These are phyloP conservation scores for Pongo abelii DNA, from an alignment of 2,113 vertebrate species.

Conservation along the genomic window DNA sequence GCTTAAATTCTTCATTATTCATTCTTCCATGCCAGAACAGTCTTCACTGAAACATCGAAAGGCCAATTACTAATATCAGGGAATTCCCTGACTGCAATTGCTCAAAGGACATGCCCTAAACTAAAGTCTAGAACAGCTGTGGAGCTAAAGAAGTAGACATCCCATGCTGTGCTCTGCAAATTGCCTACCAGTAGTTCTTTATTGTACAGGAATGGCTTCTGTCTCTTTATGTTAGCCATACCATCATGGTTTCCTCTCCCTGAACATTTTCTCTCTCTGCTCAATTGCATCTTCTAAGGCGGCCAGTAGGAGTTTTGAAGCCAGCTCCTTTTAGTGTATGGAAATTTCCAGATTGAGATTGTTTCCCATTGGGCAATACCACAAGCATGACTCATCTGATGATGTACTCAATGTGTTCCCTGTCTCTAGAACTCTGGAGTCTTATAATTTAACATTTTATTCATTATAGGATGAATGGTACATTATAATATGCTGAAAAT, in stretches of 20 bases:
- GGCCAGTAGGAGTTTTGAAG: background rate
- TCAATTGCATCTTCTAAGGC: background rate
- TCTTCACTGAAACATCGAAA: background rate
- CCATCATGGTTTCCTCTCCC: background rate
- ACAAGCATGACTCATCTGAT: rapidly evolving
- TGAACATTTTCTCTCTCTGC: background rate
- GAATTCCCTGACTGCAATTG: background rate
- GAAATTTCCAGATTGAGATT: background rate
- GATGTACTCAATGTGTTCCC: rapidly evolving
- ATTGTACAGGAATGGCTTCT: rapidly evolving
- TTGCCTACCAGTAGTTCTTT: background rate
- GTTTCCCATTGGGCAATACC: background rate
- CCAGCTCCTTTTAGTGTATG: background rate
- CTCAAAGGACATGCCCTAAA: background rate
- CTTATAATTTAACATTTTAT: background rate
- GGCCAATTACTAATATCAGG: background rate
- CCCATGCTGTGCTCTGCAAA: background rate
- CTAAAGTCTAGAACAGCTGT: background rate
- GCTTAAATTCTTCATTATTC: background rate
- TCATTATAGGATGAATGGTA: rapidly evolving
- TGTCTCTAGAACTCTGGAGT: background rate
- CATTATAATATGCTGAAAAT: background rate
- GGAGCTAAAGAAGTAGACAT: background rate
- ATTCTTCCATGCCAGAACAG: background rate
- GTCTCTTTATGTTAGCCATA: background rate